Conservation (phyloP, 2,113 vertebrate species). For the Paralichthys olivaceus region DNA sequence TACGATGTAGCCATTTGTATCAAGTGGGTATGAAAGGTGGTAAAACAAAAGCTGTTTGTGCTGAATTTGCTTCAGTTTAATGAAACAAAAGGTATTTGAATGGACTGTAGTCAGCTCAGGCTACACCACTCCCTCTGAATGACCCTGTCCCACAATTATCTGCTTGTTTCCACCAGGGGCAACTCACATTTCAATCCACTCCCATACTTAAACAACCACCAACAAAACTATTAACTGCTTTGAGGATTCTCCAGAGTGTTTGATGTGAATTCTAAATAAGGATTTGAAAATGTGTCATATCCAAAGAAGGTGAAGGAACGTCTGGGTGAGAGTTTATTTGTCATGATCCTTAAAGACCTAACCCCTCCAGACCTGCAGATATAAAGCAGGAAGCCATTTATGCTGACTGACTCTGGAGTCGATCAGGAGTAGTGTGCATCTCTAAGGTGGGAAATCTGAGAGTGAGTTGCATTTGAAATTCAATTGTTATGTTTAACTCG, state of each 20-base stretch:
- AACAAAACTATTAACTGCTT: conserved; percentile 42
- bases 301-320: conserved; percentile 68
- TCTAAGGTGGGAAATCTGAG: conserved; percentile 43
- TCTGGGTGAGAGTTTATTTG: conserved; percentile 17
- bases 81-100: not conserved
- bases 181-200: conserved; percentile 50
- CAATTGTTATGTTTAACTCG: no score
- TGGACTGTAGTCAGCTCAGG: not conserved
- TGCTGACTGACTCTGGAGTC: conserved; percentile 20
- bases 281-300: conserved; percentile 24
- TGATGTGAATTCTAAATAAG: conserved; percentile 73
- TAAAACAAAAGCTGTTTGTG: not conserved
- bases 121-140: not conserved
- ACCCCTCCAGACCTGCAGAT: conserved; percentile 37
- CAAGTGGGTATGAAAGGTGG: not conserved
- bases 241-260: conserved; percentile 52
- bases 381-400: conserved; percentile 53
- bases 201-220: conserved; percentile 35
- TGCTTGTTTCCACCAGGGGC: conserved; percentile 26
- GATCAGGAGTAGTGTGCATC: conserved; percentile 16
- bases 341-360: conserved; percentile 9
- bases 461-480: not conserved
- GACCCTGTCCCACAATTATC: conserved; percentile 33
- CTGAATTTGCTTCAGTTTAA: conserved; percentile 4
- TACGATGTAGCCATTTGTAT: conserved; percentile 13